phyloP scores from a whole-genome alignment of 2,797 vertebrate species.

The Mus caroli region DNA sequence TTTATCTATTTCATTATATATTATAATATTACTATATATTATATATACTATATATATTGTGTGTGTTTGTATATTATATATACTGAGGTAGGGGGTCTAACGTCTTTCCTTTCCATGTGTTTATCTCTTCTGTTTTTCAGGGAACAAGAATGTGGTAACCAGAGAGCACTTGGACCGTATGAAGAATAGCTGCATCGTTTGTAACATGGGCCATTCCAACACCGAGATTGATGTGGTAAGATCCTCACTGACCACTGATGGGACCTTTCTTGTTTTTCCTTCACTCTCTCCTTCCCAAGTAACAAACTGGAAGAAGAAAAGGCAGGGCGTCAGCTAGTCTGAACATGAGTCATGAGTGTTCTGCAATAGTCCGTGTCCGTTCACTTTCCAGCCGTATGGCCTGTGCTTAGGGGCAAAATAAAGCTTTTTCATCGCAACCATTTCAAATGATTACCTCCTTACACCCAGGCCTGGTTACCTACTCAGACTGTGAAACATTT shows the following conservation, averaged over 20 bases:
- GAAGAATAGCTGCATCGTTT: constrained; percentile 99
- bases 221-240: constrained; percentile 99
- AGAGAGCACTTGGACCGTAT: constrained; percentile 97
- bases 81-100: neutral
- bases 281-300: constrained; percentile 26
- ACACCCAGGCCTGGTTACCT: constrained; percentile 15
- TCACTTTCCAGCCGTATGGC: neutral
- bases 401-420: neutral
- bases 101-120: constrained; percentile 30
- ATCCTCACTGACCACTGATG: neutral
- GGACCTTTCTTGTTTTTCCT: neutral
- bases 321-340: neutral
- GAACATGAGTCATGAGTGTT: neutral
- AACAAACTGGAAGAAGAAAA: constrained; percentile 27
- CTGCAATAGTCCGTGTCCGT: neutral
- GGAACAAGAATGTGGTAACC: constrained; percentile 98
- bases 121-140: constrained; percentile 83
- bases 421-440: neutral
- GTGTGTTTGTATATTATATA: neutral
- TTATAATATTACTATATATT: no score
- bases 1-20: constrained; percentile 3
- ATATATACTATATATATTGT: neutral
- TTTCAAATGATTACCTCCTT: constrained; percentile 51
- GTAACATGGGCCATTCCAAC: constrained; percentile 99
- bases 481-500: constrained; percentile 21